Base-by-base conservation (phyloP, 2,113 vertebrate species). In the Chaetodon trifascialis region DNA sequence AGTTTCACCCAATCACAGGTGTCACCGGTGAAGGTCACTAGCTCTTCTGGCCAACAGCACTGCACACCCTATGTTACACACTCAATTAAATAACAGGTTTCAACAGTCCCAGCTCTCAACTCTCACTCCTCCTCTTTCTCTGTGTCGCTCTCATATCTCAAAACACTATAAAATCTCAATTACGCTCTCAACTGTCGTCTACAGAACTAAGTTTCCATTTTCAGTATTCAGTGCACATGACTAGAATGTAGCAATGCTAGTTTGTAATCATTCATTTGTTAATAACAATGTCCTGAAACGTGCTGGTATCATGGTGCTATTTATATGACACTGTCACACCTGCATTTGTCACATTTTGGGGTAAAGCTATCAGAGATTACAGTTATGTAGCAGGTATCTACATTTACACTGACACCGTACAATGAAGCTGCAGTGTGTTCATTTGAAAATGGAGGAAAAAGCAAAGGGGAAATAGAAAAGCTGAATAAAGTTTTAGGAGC, bases 11-110 rank as follows among this genome's bases (percentile, higher is more conserved):
- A 83, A 85, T 74, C 62, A 79, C 79, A 30, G 54, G 66, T 65
- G 85, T 89, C 73, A 69, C 68, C 71, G 80, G 72, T 66, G 85
- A 94, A 93, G 94, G 93, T 94, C 90, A 68, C 68, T 76, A 75
- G 68, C 83, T 81, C 80, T 86, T 89, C 86, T 91, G 85, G 88
- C 85, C 83, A 91, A 80, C 82, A 86, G 68, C 73, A 36, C 55
- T 66, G 21, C 74, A 71, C 46, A 46, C 83, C 83, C 73, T 84
- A 73, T 88, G 91, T 91, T 86, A 85, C 80, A 83, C 79, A 84
- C 83, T 91, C 87, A 89, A 89, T 92, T 91, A 93, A 89, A 91
- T 90, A 87, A 92, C 65, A 82, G 69, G 72, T 80, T 84, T 58
- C 84, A 81, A 66, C 59, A 66, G 80, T 84, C 69, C 42, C 80